These are phyloP conservation scores for Arrhamphus sclerolepis DNA, from an alignment of 2,797 vertebrate species.

Conservation along the genomic window DNA sequence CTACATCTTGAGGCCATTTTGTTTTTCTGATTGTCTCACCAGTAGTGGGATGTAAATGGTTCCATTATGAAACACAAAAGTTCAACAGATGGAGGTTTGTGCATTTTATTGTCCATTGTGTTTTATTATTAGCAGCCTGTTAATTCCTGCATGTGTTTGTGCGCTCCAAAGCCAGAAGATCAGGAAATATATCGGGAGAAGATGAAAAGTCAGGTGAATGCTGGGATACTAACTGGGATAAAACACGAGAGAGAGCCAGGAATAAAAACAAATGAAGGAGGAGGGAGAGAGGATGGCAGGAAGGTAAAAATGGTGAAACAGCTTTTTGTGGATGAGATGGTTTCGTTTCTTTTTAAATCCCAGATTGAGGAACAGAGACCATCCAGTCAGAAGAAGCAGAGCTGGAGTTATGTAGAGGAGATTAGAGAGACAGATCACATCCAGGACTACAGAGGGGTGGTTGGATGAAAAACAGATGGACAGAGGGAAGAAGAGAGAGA, in stretches of 20 bases:
- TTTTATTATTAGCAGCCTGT: constrained; percentile 40
- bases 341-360: background rate
- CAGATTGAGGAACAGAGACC: constrained; percentile 30
- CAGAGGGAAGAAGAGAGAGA: constrained; percentile 47
- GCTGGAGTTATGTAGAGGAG: constrained; percentile 10
- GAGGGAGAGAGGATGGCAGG: constrained; percentile 47
- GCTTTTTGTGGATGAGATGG: constrained; percentile 30
- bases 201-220: constrained; percentile 13
- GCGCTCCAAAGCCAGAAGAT: background rate
- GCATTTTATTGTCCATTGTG: constrained; percentile 34
- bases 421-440: constrained; percentile 22
- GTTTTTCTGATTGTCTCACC: background rate
- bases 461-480: constrained; percentile 67
- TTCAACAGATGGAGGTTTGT: constrained; percentile 53
- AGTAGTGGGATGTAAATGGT: constrained; percentile 4
- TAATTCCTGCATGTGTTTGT: constrained; percentile 37
- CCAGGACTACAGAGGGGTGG: constrained; percentile 37
- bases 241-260: constrained; percentile 51
- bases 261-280: constrained; percentile 56
- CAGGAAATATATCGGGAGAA: constrained; percentile 4
- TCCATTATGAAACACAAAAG: constrained; percentile 22
- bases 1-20: constrained; percentile 22
- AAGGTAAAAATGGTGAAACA: constrained; percentile 10
- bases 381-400: background rate
- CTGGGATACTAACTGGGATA: constrained; percentile 21